Conservation (phyloP, 2,888 invertebrate species). For the Blastobasis lacticolella region DNA sequence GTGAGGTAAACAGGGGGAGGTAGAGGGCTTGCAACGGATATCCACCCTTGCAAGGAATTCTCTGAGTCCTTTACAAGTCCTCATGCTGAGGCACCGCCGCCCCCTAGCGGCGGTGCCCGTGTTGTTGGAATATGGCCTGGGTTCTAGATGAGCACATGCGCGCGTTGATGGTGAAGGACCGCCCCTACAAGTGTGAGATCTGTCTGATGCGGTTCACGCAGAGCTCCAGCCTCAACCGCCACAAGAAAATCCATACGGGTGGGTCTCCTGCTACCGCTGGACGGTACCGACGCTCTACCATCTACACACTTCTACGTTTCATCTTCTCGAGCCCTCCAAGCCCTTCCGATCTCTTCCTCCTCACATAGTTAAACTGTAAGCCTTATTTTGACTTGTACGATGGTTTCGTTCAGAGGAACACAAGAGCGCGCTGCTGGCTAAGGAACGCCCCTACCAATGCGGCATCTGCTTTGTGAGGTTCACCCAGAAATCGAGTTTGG, state of each 20-base stretch:
- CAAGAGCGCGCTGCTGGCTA: conserved; percentile 63
- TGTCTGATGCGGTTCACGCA: conserved; percentile 82
- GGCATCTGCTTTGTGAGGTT: conserved; percentile 78
- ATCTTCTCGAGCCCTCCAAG: conserved; percentile 27
- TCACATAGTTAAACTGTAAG: conserved; percentile 23
- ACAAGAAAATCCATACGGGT: conserved; percentile 81
- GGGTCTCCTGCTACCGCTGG: conserved; percentile 51
- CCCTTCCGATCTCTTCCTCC: conserved; percentile 14
- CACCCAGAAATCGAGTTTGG: conserved; percentile 80
- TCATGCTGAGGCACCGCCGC: conserved; percentile 20
- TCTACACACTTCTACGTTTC: conserved; percentile 22
- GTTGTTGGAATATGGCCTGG: conserved; percentile 56
- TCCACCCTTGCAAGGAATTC: conserved; percentile 3
- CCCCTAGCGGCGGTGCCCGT: conserved; percentile 22
- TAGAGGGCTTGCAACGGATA: conserved; percentile 48
- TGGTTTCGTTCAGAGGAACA: conserved; percentile 66
- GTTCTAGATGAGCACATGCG: conserved; percentile 73
- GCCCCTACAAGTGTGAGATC: conserved; percentile 79
- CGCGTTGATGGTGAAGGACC: conserved; percentile 71
- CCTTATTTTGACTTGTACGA: conserved; percentile 42
- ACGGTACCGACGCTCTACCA: conserved; percentile 8
- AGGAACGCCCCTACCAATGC: conserved; percentile 77
- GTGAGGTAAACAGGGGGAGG: conserved; percentile 72
- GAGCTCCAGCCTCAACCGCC: conserved; percentile 81
- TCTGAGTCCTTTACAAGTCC: conserved; percentile 44